Evolutionary conservation across 2,888 invertebrate species (phyloP), one percentile per base, ranked within the genome.

Genomic region (Neuroscelio doddi): DNA sequence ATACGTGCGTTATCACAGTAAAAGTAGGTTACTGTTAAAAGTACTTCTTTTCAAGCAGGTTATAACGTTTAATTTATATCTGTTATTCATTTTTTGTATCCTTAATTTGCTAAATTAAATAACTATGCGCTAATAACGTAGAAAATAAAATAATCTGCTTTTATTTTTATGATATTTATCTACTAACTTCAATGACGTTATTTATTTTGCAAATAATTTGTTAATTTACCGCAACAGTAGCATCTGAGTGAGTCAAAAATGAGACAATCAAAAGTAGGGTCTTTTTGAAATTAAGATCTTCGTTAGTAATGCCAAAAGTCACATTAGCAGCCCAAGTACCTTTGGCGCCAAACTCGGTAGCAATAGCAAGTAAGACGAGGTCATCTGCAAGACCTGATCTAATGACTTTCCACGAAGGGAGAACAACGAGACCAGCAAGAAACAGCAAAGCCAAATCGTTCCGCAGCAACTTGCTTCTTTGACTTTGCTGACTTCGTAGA

Each of bases 211-310:
- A n/a, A n/a, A n/a, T n/a, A n/a, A n/a, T n/a, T n/a, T n/a, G n/a
- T n/a, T n/a, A n/a, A n/a, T n/a, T 75, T 72, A 81, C 81, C 38
- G 53, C 52, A 14, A 75, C 65, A 4, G 69, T 71, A n/a, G 72
- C 58, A 9, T 69, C 64, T 8, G 50, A 57, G 38, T 77, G 64
- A 3, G 71, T 56, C 9, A 80, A 64, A 44, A 74, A 71, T 8
- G 70, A 76, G 1, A 82, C 30, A 45, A 74, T 76, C 7, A 81
- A 46, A 2, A 85, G 59, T 4, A 85, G 46, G 16, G 72, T 76
- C 59, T 81, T 83, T 57, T 80, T 81, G 38, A 85, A 85, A n/a
- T 70, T 56, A 10, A 82, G 64, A 59, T 84, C 80, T 9, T 75
- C 70, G 8, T 70, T 70, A 3, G 62, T 75, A 1, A 69, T 45